These are phyloP conservation scores for Myanophis thanlyinensis DNA, from an alignment of 2,113 vertebrate genomes.

Conservation along the genomic window DNA sequence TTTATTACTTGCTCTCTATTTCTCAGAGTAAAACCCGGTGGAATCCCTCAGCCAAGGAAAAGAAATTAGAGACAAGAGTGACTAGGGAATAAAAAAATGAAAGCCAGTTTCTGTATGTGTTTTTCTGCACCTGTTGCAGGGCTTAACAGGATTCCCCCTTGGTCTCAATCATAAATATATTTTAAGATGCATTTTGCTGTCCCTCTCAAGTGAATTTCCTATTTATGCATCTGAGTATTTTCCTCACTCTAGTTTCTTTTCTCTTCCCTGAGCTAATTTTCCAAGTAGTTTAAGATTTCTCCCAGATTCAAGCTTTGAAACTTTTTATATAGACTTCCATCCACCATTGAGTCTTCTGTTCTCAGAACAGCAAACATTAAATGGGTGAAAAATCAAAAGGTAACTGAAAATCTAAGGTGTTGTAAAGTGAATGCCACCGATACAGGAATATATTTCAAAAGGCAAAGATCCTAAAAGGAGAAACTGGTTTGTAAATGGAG, in stretches of 20 bases:
- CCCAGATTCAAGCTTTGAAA: background rate
- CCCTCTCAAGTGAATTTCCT: background rate
- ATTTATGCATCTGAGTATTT: background rate
- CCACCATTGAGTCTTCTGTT: background rate
- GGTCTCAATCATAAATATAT: background rate
- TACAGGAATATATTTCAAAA: background rate
- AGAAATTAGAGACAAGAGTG: constrained; percentile 8
- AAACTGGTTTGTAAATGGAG: background rate
- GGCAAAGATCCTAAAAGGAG: background rate
- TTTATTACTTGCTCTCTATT: background rate
- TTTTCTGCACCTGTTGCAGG: background rate
- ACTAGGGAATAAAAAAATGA: background rate
- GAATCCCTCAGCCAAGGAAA: background rate
- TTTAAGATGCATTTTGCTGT: background rate
- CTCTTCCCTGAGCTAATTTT: background rate
- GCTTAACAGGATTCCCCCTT: background rate
- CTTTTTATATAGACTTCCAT: background rate
- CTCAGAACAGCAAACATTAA: background rate
- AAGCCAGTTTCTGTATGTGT: background rate
- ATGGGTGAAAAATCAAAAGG: background rate
- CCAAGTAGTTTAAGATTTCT: background rate
- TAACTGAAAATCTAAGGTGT: background rate
- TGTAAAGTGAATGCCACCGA: background rate
- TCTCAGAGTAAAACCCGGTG: background rate
- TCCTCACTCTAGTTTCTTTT: background rate